Conservation (phyloP, 2,113 vertebrate genomes). For the Gracilinanus agilis region DNA sequence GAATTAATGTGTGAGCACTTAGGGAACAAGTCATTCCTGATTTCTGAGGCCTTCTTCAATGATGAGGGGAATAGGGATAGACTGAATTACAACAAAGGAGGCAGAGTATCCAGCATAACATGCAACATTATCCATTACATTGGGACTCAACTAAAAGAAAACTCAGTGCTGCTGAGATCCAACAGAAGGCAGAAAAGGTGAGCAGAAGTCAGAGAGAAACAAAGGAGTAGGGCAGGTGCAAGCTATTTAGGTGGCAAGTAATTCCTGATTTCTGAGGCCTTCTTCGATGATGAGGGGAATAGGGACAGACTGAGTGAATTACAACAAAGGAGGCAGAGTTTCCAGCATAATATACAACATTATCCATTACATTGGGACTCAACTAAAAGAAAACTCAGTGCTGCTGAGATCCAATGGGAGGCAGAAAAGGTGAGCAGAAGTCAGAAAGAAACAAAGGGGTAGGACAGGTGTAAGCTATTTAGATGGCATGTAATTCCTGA, state of each 20-base stretch:
- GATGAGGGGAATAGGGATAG: neutral
- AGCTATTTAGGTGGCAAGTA: too few relatives aligned
- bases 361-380: neutral
- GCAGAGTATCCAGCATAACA: neutral
- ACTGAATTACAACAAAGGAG: neutral
- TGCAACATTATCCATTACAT: neutral
- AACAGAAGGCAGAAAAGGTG: neutral
- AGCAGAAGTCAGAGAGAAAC: too few relatives aligned
- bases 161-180: neutral
- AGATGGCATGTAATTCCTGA: too few relatives aligned
- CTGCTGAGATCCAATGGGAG: neutral
- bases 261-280: too few relatives aligned
- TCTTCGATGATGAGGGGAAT: neutral
- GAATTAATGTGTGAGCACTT: neutral
- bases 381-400: neutral
- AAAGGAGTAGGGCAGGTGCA: too few relatives aligned
- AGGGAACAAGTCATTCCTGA: neutral
- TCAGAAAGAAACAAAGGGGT: too few relatives aligned
- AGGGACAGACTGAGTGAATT: neutral
- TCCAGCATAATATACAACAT: neutral
- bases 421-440: neutral
- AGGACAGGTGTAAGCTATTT: too few relatives aligned
- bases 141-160: neutral
- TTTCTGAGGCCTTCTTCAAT: neutral
- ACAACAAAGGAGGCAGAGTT: neutral